Conservation (phyloP, 2,888 invertebrate species). For the Eremobia ochroleuca region DNA sequence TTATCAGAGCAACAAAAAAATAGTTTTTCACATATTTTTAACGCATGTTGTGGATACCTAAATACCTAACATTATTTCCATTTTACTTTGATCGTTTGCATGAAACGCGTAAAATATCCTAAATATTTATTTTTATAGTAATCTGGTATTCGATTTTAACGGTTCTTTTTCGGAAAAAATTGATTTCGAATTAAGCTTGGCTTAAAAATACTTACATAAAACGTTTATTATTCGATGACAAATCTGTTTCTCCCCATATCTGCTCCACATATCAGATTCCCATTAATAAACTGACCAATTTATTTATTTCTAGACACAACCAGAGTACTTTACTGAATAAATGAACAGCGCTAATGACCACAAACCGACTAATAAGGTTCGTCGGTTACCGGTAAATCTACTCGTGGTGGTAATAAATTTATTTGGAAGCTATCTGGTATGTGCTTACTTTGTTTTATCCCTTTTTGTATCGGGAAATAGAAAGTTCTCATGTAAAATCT, state of each 20-base stretch:
- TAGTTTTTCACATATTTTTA: too few relatives aligned
- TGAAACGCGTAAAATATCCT: background rate
- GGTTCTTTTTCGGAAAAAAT: background rate
- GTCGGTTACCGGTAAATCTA: conserved; percentile 4
- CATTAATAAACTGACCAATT: conserved; percentile 34
- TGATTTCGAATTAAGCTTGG: background rate
- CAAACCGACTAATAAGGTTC: conserved; percentile 12
- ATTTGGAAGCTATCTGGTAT: background rate
- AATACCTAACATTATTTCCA: background rate
- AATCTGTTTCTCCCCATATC: background rate
- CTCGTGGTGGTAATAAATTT: conserved; percentile 1
- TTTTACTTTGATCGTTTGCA: background rate
- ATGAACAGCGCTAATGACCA: conserved; percentile 35
- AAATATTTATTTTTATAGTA: background rate
- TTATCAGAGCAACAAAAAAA: too few relatives aligned
- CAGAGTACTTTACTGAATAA: conserved; percentile 26
- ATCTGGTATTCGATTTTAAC: background rate
- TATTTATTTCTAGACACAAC: conserved; percentile 34
- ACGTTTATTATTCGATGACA: background rate
- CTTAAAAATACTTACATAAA: background rate
- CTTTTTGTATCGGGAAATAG: background rate
- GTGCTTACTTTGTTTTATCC: background rate
- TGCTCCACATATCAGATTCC: background rate
- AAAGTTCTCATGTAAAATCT: background rate
- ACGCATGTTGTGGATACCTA: background rate